Conservation (phyloP, 1,140 invertebrate genomes). For the Cyphomyrmex costatus region DNA sequence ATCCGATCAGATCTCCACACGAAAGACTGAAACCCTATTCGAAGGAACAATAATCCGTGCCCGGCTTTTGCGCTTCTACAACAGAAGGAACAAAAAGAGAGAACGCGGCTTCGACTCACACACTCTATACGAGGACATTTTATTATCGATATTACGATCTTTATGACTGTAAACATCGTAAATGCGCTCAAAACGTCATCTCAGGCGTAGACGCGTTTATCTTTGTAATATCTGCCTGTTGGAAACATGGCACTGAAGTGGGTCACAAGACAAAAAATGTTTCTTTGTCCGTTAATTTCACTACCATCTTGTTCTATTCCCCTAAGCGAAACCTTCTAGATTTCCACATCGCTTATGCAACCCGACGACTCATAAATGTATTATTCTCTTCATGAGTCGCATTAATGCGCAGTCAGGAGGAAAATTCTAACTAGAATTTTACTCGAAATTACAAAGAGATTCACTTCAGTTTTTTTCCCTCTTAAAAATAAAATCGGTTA, state of each 20-base stretch:
- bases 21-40: constrained; percentile 15
- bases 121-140: not conserved
- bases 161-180: constrained; percentile 30
- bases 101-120: not conserved
- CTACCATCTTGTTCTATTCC: not conserved
- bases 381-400: constrained; percentile 25
- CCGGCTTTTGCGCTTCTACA: not conserved
- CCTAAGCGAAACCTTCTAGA: not conserved
- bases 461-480: not conserved
- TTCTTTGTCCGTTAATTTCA: not conserved
- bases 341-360: not conserved
- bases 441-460: not conserved
- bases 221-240: constrained; percentile 7
- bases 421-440: constrained; percentile 10
- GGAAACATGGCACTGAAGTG: not conserved
- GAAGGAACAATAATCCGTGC: constrained; percentile 29
- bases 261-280: constrained; percentile 6
- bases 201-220: not conserved
- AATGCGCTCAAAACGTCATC: constrained; percentile 17
- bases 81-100: constrained; percentile 9
- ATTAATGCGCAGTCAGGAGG: not conserved
- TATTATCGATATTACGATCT: constrained; percentile 34
- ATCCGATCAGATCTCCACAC: constrained; percentile 17
- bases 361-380: constrained; percentile 25
- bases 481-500: not conserved